phyloP scores from a whole-genome alignment of 2,888 invertebrate genomes.

The Drosophila merina region DNA sequence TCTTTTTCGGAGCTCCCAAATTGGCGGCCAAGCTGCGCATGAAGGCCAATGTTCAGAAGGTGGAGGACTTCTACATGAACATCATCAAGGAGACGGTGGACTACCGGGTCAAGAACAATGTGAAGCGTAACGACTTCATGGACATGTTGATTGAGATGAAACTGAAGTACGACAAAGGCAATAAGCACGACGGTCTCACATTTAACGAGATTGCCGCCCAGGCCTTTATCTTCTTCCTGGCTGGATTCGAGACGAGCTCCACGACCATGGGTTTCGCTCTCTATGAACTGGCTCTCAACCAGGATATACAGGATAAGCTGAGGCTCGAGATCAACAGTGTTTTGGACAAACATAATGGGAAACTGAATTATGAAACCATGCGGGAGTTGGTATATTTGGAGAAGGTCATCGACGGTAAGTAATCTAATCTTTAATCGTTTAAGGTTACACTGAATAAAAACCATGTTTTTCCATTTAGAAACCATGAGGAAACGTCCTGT shows the following conservation, averaged over 20 bases:
- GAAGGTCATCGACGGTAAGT: constrained; percentile 84
- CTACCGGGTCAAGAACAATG: constrained; percentile 71
- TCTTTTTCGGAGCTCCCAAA: constrained; percentile 40
- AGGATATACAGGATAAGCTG: constrained; percentile 83
- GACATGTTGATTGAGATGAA: constrained; percentile 83
- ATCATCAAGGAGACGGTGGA: constrained; percentile 66
- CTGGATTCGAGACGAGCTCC: constrained; percentile 85
- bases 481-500: constrained; percentile 86
- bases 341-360: constrained; percentile 75
- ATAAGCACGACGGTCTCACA: constrained; percentile 67
- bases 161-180: constrained; percentile 55
- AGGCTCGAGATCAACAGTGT: constrained; percentile 82
- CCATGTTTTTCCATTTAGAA: constrained; percentile 79
- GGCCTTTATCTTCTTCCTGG: constrained; percentile 85
- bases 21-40: constrained; percentile 65
- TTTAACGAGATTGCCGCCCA: constrained; percentile 84
- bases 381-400: constrained; percentile 85
- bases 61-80: constrained; percentile 84
- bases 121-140: constrained; percentile 86
- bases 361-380: constrained; percentile 84
- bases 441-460: not conserved
- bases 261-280: constrained; percentile 84
- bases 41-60: constrained; percentile 56
- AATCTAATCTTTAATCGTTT: too few relatives aligned
- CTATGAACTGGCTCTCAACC: constrained; percentile 84